phyloP scores from a whole-genome alignment of 1,140 invertebrate species.

The Pentalonia nigronervosa region DNA sequence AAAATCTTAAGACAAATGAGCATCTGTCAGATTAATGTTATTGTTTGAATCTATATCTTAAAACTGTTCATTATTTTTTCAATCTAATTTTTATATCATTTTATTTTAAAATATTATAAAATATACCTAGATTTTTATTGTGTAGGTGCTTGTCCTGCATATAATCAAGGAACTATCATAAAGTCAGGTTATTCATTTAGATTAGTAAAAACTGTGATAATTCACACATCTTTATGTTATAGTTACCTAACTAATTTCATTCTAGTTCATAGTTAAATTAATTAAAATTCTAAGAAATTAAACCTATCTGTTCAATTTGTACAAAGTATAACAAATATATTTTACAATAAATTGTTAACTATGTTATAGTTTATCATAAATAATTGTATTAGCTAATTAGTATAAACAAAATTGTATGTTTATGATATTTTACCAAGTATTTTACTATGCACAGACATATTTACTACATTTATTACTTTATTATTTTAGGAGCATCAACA shows the following conservation, averaged over 20 bases:
- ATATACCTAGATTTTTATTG: background rate
- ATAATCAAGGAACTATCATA: background rate
- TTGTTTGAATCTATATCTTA: background rate
- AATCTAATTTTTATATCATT: background rate
- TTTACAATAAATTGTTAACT: background rate
- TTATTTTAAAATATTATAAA: background rate
- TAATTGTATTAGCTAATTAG: background rate
- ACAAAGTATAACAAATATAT: background rate
- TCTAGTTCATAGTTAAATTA: background rate
- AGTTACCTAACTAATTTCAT: background rate
- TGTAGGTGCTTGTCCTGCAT: no score
- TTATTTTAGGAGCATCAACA: slow-evolving; percentile 52
- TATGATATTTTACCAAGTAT: background rate
- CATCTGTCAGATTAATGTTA: background rate
- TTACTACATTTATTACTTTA: background rate
- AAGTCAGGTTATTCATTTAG: background rate
- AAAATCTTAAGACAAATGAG: background rate
- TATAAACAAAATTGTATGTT: background rate
- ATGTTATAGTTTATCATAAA: background rate
- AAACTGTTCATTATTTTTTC: background rate
- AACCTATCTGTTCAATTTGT: background rate
- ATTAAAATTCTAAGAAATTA: no score
- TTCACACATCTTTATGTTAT: background rate
- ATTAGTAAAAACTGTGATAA: background rate
- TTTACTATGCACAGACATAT: background rate